These are phyloP conservation scores for Neotoxoptera formosana DNA, from an alignment of 1,140 invertebrate species.

Conservation along the genomic window DNA sequence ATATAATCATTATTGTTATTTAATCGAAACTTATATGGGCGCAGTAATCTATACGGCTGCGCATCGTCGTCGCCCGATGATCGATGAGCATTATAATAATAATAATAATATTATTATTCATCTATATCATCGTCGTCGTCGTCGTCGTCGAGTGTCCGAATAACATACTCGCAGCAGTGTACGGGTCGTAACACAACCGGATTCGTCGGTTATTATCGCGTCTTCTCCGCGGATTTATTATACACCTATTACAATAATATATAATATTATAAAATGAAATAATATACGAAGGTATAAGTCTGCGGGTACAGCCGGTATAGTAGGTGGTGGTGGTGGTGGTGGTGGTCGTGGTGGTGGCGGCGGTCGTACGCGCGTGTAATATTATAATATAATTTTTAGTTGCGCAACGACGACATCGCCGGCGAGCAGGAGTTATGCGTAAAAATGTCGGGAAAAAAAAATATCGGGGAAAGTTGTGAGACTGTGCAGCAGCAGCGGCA, in stretches of 20 bases:
- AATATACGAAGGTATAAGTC: background rate
- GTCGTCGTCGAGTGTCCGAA: background rate
- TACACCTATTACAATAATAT: background rate
- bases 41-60: background rate
- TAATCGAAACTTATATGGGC: background rate
- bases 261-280: background rate
- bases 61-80: background rate
- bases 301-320: background rate
- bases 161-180: background rate
- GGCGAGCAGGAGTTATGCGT: background rate
- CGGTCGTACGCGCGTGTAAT: background rate
- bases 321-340: background rate
- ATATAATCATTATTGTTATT: conserved; percentile 26
- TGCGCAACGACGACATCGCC: background rate
- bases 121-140: background rate
- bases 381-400: background rate
- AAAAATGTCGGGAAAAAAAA: conserved; percentile 12
- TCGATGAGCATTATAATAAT: background rate
- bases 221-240: conserved; percentile 2
- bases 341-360: too few species aligned
- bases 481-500: background rate
- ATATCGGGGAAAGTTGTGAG: conserved; percentile 52
- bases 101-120: background rate
- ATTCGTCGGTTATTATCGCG: background rate
- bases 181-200: conserved; percentile 25